Evolutionary conservation across 2,797 vertebrate genomes (phyloP).

Genomic region (Macropus fuliginosus): DNA sequence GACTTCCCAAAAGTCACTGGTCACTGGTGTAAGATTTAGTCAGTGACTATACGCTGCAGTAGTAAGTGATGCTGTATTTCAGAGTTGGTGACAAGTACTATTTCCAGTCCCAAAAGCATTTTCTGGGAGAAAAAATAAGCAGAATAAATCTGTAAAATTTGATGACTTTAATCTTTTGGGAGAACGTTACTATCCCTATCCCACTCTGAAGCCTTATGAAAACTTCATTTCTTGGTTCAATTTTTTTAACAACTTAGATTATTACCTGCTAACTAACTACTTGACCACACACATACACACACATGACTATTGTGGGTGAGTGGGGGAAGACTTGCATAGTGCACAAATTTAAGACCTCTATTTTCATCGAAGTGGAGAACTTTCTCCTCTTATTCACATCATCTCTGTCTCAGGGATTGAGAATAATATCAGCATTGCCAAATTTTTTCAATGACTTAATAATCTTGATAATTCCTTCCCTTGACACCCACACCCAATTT

Average conservation of each 20-base stretch:
- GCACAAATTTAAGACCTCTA: too few species aligned
- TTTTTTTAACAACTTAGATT: not conserved
- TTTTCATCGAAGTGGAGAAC: too few species aligned
- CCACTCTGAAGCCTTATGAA: not conserved
- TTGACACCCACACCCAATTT: not conserved
- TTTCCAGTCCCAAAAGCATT: constrained; percentile 27
- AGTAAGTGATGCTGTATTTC: constrained; percentile 39
- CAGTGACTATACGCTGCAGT: constrained; percentile 36
- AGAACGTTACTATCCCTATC: too few species aligned
- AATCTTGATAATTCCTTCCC: not conserved
- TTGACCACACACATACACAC: too few species aligned
- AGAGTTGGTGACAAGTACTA: constrained; percentile 23
- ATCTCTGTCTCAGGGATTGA: too few species aligned
- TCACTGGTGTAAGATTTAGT: constrained; percentile 25
- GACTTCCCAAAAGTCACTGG: constrained; percentile 60
- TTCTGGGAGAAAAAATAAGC: too few species aligned
- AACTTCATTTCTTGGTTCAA: constrained; percentile 29
- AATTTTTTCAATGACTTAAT: too few species aligned
- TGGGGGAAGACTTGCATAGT: too few species aligned
- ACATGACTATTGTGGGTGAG: not conserved
- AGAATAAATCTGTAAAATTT: too few species aligned
- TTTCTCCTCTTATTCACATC: too few species aligned
- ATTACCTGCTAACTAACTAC: not conserved
- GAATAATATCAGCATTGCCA: too few species aligned
- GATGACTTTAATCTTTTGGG: too few species aligned